Percentiles rank a stretch among this genome's conserved stretches.
These are phyloP conservation scores for Empis livida DNA, from an alignment of 2,888 invertebrate genomes.

Conservation along the genomic window DNA sequence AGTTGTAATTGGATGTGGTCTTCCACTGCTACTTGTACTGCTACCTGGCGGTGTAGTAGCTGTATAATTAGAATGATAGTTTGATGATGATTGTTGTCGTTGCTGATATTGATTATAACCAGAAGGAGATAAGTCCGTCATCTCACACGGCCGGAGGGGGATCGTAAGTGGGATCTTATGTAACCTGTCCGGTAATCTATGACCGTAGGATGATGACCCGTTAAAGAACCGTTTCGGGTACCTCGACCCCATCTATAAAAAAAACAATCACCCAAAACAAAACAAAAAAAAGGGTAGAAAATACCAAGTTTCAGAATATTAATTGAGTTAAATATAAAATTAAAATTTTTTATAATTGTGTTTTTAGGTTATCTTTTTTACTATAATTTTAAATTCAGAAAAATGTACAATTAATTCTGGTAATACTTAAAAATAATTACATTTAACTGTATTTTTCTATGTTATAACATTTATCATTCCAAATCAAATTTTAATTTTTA, in stretches of 20 bases:
- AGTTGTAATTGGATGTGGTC: constrained; percentile 14
- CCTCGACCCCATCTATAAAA: constrained; percentile 68
- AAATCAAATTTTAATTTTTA: no score
- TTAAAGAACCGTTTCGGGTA: constrained; percentile 38
- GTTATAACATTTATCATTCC: no score
- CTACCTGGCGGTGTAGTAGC: no score
- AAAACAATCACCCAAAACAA: not conserved
- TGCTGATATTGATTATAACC: constrained; percentile 12
- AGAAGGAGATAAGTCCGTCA: constrained; percentile 47
- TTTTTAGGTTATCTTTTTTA: no score
- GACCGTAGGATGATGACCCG: constrained; percentile 36
- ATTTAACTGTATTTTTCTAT: no score
- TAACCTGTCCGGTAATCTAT: constrained; percentile 45
- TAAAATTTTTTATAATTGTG: no score
- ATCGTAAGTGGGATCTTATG: constrained; percentile 82
- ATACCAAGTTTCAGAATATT: not conserved
- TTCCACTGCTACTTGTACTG: no score
- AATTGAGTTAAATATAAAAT: not conserved
- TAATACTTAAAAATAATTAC: no score
- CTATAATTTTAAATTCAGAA: no score
- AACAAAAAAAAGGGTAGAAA: constrained; percentile 10
- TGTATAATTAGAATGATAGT: constrained; percentile 13
- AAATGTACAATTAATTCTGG: no score
- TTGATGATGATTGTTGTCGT: constrained; percentile 9
- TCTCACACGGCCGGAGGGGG: constrained; percentile 86